Base-by-base conservation (phyloP, 2,888 invertebrate genomes). In the Noctua janthina region DNA sequence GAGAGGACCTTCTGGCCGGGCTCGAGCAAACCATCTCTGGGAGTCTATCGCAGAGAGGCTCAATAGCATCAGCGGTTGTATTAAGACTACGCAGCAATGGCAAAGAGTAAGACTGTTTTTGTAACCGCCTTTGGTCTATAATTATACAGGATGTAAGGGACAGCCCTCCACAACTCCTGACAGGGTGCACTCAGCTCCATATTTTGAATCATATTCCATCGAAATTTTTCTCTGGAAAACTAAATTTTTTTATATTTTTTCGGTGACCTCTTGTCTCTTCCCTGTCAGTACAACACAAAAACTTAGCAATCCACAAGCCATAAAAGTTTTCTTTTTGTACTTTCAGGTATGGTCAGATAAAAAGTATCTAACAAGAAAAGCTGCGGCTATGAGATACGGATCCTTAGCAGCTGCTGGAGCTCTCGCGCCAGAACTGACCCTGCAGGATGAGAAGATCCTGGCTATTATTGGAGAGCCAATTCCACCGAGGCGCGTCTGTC, bases 61-160 rank as follows among this genome's bases (percentile, higher is more conserved):
- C 13, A 81, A 81, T 20, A 11, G 11, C 15, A 81, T 83, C 35
- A 68, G 77, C 59, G 76, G 76, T 23, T 83, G 77, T 82, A 59
- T 39, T 15, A 83, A 83, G 56, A 81, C 83, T 68, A 83, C 59
- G 11, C 77, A 83, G 20, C 77, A 81, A 51, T 81, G 80, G 68
- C 83, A 83, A 39, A 43, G 35, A 68, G 80, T 83, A 35, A 68
- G 68, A 13, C 29, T 11, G 0, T 43, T 46, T 59, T 6, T 11
- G 1, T 82, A 13, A 11, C 8, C 35, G 1, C n/a, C 8, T 74
- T 69, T 70, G 13, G 4, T 56, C 3, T n/a, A 54, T 29, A 29
- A 29, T 29, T 29, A 29, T 29, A 35, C 35, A 35, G 35, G 35
- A 3, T 35, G 35, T 35, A 35, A 35, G 35, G 3, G 35, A 35